phyloP scores from a whole-genome alignment of 2,888 invertebrate species.

The Oscheius sp. region DNA sequence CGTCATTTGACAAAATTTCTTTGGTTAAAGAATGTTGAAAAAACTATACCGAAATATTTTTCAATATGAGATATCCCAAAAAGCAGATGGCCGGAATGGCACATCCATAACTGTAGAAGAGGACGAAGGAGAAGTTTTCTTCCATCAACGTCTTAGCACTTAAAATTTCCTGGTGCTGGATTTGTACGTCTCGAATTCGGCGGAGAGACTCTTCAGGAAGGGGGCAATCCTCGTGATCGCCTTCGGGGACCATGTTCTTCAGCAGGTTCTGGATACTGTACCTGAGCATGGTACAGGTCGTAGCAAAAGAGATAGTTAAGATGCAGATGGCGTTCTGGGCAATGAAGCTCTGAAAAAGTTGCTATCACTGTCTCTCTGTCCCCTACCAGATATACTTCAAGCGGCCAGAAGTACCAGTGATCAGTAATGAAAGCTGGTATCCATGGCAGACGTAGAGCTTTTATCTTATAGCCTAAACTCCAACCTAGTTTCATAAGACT shows the following conservation, averaged over 20 bases:
- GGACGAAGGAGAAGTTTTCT: slow-evolving; percentile 49
- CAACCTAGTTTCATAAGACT: too few species aligned
- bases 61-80: slow-evolving; percentile 11
- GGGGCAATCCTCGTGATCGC: slow-evolving; percentile 15
- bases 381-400: slow-evolving; percentile 15
- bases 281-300: slow-evolving; percentile 13
- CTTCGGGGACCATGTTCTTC: slow-evolving; percentile 11
- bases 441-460: slow-evolving; percentile 14
- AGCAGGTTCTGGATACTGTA: slow-evolving; percentile 15
- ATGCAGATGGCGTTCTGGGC: slow-evolving; percentile 24
- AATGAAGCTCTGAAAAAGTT: slow-evolving; percentile 11
- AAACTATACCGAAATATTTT: not conserved
- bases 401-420: slow-evolving; percentile 20
- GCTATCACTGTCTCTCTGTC: too few species aligned
- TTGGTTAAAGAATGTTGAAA: not conserved
- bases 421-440: slow-evolving; percentile 11
- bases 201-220: slow-evolving; percentile 39
- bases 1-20: not conserved
- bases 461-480: slow-evolving; percentile 14
- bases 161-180: slow-evolving; percentile 44
- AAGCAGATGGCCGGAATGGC: slow-evolving; percentile 42
- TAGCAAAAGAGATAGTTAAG: slow-evolving; percentile 17
- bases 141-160: slow-evolving; percentile 51
- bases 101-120: slow-evolving; percentile 51
- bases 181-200: slow-evolving; percentile 48